Evolutionary conservation across 2,797 vertebrate genomes (phyloP), one percentile per base, ranked within the genome.

Genomic region (Rachycentron canadum): DNA sequence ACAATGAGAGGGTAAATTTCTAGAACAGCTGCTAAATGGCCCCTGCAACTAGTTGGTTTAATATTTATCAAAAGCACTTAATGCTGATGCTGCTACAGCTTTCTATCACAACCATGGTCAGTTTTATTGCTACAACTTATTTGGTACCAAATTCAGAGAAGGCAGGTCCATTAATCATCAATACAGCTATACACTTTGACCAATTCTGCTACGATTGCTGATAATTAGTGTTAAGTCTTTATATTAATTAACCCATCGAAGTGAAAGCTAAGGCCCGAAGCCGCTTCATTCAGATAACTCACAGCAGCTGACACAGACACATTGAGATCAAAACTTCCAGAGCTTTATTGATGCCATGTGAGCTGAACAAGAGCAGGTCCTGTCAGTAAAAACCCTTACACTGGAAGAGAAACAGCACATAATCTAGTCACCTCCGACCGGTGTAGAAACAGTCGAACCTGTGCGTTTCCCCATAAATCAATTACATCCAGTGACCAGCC

Each of bases 271-370:
- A 1, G 5, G 21, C 26, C 11, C 57, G 6, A 26, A n/a, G 8
- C 23, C 2, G 5, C 3, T 49, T 59, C 8, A 21, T 28, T 47
- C 17, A 23, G 17, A n/a, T 17, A 6, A 57, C 17, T 61, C 14
- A 69, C 5, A 77, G 32, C 63, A 78, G 63, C 60, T 11, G 50
- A 89, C 61, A 84, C 60, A 79, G 52, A 89, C 64, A 10, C 73
- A 23, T 26, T 73, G 76, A 80, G 80, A 76, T 93, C 82, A 92
- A 94, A 93, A 91, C 87, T 86, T 93, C 86, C 90, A 91, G 85
- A 91, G 81, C 84, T 94, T 95, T 95, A 94, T 93, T 94, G 88
- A 88, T 89, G 81, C 69, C 25, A 81, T 72, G 73, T 86, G 79
- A 86, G 73, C 75, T 87, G 60, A 80, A 91, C 78, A 86, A 79